Conservation (phyloP, 1,140 invertebrate species). For the Neoseiulus cucumeris region DNA sequence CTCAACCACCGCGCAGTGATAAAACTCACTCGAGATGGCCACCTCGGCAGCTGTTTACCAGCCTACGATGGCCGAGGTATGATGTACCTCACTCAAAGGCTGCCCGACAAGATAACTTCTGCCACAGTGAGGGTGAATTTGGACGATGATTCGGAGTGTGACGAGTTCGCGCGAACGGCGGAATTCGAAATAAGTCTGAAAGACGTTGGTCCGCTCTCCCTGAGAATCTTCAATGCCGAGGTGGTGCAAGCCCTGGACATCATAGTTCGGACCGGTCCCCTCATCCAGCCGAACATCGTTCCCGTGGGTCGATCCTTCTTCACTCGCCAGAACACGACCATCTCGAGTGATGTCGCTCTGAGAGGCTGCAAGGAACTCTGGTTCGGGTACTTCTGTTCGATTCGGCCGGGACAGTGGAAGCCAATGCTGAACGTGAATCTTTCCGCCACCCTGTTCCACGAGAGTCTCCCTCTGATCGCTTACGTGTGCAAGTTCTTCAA, state of each 20-base stretch:
- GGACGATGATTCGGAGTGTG: background rate
- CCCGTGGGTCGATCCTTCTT: background rate
- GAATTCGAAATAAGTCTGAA: background rate
- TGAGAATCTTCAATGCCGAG: background rate
- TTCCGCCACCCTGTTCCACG: conserved; percentile 16
- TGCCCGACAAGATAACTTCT: background rate
- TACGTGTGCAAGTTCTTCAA: conserved; percentile 14
- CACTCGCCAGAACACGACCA: background rate
- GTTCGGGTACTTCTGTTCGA: conserved; percentile 18
- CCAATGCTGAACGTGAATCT: conserved; percentile 17
- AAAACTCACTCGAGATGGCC: background rate
- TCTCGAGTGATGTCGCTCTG: background rate
- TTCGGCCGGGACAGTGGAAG: conserved; percentile 17
- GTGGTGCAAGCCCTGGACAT: conserved; percentile 4
- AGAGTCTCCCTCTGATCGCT: conserved; percentile 9
- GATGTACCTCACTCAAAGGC: background rate
- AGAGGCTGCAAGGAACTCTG: conserved; percentile 17
- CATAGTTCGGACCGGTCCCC: background rate
- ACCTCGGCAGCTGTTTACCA: background rate
- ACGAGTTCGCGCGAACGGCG: background rate
- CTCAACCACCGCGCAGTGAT: background rate
- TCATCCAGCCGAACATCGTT: background rate
- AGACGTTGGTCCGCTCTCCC: background rate
- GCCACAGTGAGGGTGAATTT: background rate
- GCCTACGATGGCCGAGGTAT: background rate